Evolutionary conservation across 1,140 invertebrate species (phyloP).

Genomic region (Hycleus cichorii): DNA sequence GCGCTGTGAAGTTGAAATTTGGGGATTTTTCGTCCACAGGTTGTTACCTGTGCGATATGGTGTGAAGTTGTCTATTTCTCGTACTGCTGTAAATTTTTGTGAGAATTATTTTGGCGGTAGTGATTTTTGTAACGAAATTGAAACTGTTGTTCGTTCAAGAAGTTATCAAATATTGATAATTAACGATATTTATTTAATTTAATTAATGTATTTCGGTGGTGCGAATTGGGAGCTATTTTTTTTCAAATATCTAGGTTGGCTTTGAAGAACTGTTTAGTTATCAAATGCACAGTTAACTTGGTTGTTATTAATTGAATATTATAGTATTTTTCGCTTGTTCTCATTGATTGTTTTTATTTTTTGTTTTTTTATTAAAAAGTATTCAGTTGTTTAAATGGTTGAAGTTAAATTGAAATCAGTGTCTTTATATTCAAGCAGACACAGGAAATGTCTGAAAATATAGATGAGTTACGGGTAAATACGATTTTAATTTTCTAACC

Average conservation of each 20-base stretch:
- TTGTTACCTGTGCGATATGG: too few species aligned
- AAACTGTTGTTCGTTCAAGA: too few species aligned
- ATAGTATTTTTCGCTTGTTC: not conserved
- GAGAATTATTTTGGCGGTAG: not conserved
- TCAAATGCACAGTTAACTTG: slow-evolving; percentile 6
- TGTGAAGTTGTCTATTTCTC: too few species aligned
- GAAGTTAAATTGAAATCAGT: slow-evolving; percentile 5
- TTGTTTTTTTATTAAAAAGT: not conserved
- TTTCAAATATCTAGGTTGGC: slow-evolving; percentile 2
- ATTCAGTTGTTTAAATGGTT: slow-evolving; percentile 17
- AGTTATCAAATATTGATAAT: too few species aligned
- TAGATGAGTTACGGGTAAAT: slow-evolving; percentile 38
- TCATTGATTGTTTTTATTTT: too few species aligned
- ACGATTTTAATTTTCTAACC: not conserved
- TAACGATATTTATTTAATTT: too few species aligned
- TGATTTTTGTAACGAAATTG: not conserved
- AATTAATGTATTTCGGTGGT: not conserved
- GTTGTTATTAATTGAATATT: slow-evolving; percentile 3
- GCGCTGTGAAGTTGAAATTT: too few species aligned
- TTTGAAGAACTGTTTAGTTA: not conserved
- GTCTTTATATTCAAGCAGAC: slow-evolving; percentile 10
- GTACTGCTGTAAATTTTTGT: too few species aligned
- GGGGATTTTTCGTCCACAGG: too few species aligned
- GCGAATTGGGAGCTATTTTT: not conserved
- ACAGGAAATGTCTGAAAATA: slow-evolving; percentile 39